phyloP scores from a whole-genome alignment of 2,888 invertebrate species.

The Drosophila vallismaia region DNA sequence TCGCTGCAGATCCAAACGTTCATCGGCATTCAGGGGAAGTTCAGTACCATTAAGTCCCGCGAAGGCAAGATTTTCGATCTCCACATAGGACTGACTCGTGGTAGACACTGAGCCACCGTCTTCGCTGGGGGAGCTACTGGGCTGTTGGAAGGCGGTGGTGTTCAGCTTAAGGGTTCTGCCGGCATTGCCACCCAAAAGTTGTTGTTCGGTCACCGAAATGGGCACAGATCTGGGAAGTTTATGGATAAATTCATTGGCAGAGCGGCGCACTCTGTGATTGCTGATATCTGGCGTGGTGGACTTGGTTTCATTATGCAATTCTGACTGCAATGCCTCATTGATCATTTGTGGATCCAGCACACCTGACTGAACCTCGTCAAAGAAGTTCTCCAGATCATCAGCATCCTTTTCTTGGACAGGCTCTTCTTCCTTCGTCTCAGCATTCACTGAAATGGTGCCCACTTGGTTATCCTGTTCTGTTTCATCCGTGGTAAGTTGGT shows the following conservation, averaged over 20 bases:
- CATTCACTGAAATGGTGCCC: slow-evolving; percentile 57
- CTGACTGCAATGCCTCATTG: slow-evolving; percentile 72
- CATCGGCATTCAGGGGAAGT: slow-evolving; percentile 46
- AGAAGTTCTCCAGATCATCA: slow-evolving; percentile 73
- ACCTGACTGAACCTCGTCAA: slow-evolving; percentile 71
- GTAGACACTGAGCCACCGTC: slow-evolving; percentile 6
- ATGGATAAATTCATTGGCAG: slow-evolving; percentile 75
- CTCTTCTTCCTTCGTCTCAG: slow-evolving; percentile 14
- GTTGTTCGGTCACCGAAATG: slow-evolving; percentile 65
- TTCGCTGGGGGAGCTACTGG: slow-evolving; percentile 19
- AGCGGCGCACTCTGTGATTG: slow-evolving; percentile 57
- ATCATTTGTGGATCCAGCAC: slow-evolving; percentile 79
- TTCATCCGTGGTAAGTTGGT: slow-evolving; percentile 59
- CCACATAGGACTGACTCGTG: slow-evolving; percentile 62
- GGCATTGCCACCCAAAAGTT: slow-evolving; percentile 56
- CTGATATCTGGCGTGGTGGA: not conserved
- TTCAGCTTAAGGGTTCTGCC: slow-evolving; percentile 76
- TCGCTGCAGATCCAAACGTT: slow-evolving; percentile 43
- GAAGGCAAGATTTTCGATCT: slow-evolving; percentile 82
- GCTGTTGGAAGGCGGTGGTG: slow-evolving; percentile 76
- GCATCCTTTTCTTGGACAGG: slow-evolving; percentile 30
- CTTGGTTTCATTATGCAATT: slow-evolving; percentile 10
- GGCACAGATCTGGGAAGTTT: slow-evolving; percentile 80
- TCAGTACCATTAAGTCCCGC: slow-evolving; percentile 81
- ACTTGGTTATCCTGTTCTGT: slow-evolving; percentile 50